These are phyloP conservation scores for Myotis planiceps DNA, from an alignment of 2,797 vertebrate genomes.

Conservation along the genomic window DNA sequence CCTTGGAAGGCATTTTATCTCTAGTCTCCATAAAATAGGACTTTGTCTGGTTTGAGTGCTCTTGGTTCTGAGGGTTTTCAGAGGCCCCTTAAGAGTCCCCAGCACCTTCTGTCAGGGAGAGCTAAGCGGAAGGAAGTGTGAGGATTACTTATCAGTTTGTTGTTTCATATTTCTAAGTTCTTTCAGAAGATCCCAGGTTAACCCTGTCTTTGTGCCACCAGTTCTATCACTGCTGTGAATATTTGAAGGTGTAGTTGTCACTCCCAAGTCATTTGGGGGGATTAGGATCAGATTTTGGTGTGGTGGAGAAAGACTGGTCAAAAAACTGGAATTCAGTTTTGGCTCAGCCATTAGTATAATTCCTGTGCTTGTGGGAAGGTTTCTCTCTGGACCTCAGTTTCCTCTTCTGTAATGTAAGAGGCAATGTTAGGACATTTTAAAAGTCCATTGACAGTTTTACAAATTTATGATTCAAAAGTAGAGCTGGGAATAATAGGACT, in stretches of 20 bases:
- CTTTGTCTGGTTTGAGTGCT: background rate
- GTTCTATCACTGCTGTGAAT: background rate
- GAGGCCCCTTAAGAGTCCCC: background rate
- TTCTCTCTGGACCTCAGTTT: background rate
- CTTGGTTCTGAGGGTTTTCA: background rate
- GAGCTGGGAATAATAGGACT: background rate
- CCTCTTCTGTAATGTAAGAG: background rate
- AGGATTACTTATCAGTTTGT: background rate
- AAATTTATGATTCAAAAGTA: background rate
- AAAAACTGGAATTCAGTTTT: background rate
- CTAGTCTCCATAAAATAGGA: background rate
- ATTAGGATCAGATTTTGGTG: background rate
- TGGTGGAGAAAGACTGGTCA: background rate
- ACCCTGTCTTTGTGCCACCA: background rate
- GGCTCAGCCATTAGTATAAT: background rate
- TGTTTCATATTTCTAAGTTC: background rate
- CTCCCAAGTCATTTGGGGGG: background rate
- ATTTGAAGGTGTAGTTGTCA: background rate
- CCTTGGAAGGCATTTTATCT: background rate
- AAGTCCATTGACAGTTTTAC: background rate
- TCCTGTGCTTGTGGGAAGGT: background rate
- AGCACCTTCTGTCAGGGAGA: background rate
- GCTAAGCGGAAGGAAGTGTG: background rate
- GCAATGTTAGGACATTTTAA: background rate
- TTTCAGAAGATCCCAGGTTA: background rate